Evolutionary conservation across 2,113 vertebrate genomes (phyloP).

Genomic region (Cranoglanis bouderius): DNA sequence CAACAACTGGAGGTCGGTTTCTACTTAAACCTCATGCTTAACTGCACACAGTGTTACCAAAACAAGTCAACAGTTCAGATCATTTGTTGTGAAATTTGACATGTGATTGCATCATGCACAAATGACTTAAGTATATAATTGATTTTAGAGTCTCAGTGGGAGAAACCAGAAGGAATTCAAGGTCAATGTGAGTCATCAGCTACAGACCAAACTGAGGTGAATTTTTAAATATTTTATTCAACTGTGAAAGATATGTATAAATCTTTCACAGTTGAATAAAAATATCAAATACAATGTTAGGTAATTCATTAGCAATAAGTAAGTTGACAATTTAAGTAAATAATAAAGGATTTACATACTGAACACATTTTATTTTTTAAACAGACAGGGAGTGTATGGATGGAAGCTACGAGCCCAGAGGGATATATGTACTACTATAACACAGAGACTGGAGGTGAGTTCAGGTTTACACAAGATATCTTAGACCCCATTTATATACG

Average conservation of each 20-base stretch:
- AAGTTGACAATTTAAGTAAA: too few relatives aligned
- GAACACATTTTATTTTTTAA: neutral
- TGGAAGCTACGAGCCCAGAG: conserved; percentile 86
- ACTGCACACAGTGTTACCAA: neutral
- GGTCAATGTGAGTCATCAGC: conserved; percentile 27
- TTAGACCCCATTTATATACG: neutral
- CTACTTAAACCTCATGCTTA: neutral
- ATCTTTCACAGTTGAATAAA: neutral
- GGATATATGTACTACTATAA: conserved; percentile 93
- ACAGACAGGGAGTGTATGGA: conserved; percentile 71
- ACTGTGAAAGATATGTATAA: neutral
- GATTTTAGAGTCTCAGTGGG: conserved; percentile 72
- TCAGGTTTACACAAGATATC: neutral
- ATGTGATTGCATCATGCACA: neutral
- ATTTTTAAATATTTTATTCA: neutral
- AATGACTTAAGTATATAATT: neutral
- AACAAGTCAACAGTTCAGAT: neutral
- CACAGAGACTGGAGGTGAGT: conserved; percentile 84
- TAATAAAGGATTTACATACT: neutral
- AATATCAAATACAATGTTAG: neutral
- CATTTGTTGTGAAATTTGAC: neutral
- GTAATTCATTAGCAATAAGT: neutral
- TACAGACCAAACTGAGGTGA: conserved; percentile 54
- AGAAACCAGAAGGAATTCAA: conserved; percentile 61
- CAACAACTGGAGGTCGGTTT: conserved; percentile 83